These are phyloP conservation scores for Plebejus melissa DNA, from an alignment of 2,888 invertebrate species.

Conservation along the genomic window DNA sequence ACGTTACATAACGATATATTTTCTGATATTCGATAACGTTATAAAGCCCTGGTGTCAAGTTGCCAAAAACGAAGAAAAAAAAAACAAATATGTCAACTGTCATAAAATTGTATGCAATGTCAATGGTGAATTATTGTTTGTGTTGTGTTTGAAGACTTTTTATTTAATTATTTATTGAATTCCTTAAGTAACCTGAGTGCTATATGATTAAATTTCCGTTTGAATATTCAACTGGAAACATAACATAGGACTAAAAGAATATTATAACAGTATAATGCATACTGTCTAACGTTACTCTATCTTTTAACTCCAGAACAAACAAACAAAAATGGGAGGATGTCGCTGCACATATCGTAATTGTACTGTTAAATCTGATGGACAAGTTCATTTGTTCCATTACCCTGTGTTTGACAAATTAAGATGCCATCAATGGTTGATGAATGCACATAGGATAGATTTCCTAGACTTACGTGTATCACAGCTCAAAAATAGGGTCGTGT, in stretches of 20 bases:
- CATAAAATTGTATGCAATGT: too few relatives aligned
- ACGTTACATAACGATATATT: too few relatives aligned
- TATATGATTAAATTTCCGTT: background rate
- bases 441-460: slow-evolving; percentile 74
- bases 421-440: slow-evolving; percentile 79
- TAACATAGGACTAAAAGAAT: background rate
- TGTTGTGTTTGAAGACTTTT: background rate
- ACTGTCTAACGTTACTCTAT: background rate
- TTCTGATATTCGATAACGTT: too few relatives aligned
- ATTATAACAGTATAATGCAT: background rate
- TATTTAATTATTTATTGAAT: background rate
- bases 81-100: too few relatives aligned
- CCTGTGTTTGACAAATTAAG: slow-evolving; percentile 79
- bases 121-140: too few relatives aligned
- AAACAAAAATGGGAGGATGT: slow-evolving; percentile 76
- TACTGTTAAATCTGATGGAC: slow-evolving; percentile 67
- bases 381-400: slow-evolving; percentile 81
- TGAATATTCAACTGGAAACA: background rate
- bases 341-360: slow-evolving; percentile 79
- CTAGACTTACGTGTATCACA: slow-evolving; percentile 77
- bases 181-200: background rate
- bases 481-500: slow-evolving; percentile 79
- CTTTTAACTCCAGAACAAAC: background rate
- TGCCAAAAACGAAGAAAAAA: too few relatives aligned
- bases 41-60: too few relatives aligned